Evolutionary conservation across 1,140 invertebrate genomes (phyloP).

Genomic region (Drosophila suzukii): DNA sequence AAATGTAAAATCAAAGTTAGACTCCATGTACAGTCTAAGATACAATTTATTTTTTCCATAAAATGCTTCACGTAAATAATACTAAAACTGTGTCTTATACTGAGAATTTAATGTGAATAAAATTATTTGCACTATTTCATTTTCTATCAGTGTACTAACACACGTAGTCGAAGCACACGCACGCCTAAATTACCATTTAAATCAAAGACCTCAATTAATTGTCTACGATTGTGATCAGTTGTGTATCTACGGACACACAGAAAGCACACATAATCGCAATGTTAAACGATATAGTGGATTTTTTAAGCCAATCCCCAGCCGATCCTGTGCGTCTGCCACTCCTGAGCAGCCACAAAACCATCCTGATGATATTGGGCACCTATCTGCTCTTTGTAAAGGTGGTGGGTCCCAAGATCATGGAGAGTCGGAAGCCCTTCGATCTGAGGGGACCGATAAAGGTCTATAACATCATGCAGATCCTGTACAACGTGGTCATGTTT

Average conservation of each 20-base stretch:
- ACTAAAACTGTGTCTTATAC: too few species aligned
- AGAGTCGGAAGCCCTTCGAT: slow-evolving; percentile 91
- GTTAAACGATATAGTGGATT: slow-evolving; percentile 24
- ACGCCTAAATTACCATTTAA: slow-evolving; percentile 11
- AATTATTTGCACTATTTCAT: too few species aligned
- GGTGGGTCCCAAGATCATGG: slow-evolving; percentile 92
- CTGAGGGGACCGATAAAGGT: slow-evolving; percentile 89
- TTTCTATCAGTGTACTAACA: background rate
- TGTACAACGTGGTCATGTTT: slow-evolving; percentile 42
- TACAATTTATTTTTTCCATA: too few species aligned
- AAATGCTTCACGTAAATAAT: too few species aligned
- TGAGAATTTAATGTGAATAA: too few species aligned
- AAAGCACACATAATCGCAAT: slow-evolving; percentile 20
- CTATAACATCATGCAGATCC: slow-evolving; percentile 91
- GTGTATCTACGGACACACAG: background rate
- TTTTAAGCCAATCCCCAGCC: slow-evolving; percentile 11
- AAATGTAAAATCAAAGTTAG: too few species aligned
- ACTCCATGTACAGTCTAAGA: too few species aligned
- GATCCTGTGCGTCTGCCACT: slow-evolving; percentile 85
- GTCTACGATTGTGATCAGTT: slow-evolving; percentile 5
- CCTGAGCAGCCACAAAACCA: slow-evolving; percentile 89
- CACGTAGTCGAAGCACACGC: background rate
- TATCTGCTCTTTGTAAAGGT: slow-evolving; percentile 88
- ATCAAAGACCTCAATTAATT: background rate
- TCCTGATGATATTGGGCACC: slow-evolving; percentile 88